Evolutionary conservation across 1,140 invertebrate genomes (phyloP).

Genomic region (Antheraea pernyi): DNA sequence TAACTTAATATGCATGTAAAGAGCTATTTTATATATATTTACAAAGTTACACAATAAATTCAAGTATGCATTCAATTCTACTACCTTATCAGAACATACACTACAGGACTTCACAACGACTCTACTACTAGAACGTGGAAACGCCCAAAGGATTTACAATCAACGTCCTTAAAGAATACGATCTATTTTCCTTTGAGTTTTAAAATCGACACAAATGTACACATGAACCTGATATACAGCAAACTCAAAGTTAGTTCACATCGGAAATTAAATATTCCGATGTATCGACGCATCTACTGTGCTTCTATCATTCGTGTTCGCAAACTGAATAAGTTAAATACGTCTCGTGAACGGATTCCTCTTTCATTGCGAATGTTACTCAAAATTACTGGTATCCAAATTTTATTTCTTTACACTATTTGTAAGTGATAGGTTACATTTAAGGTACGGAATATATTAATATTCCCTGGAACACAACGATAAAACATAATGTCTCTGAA

Average conservation of each 20-base stretch:
- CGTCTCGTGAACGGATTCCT: neutral
- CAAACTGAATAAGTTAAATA: neutral
- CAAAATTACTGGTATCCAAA: too few species aligned
- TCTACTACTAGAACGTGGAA: neutral
- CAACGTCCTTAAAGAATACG: neutral
- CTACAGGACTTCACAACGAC: neutral
- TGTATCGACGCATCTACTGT: neutral
- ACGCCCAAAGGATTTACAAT: neutral
- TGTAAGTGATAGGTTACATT: too few species aligned
- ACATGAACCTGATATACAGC: neutral
- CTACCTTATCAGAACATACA: neutral
- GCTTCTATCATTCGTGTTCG: neutral
- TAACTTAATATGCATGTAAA: too few species aligned
- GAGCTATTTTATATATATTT: too few species aligned
- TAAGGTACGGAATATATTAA: too few species aligned
- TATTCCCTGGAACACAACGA: too few species aligned
- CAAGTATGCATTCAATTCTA: neutral
- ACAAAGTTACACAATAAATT: neutral
- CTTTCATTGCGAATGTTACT: neutral
- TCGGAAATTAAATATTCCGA: slow-evolving; percentile 1
- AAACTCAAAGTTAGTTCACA: neutral
- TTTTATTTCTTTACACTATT: too few species aligned
- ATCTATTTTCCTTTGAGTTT: neutral
- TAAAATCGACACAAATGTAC: neutral
- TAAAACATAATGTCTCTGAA: too few species aligned